These are phyloP conservation scores for Lepus timidus DNA, from an alignment of 2,113 vertebrate species.

Conservation along the genomic window DNA sequence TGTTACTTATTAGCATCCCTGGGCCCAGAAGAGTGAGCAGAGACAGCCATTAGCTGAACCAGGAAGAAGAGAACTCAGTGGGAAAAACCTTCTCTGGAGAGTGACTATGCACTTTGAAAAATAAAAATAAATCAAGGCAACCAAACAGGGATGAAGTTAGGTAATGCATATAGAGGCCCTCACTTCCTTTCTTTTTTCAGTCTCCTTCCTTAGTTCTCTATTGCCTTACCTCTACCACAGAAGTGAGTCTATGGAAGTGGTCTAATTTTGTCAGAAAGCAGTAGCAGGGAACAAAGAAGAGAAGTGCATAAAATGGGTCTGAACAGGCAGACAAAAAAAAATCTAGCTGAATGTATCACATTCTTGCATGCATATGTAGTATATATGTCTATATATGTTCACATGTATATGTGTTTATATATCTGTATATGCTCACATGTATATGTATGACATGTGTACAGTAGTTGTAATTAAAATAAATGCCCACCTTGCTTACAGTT, in stretches of 20 bases:
- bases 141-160: neutral
- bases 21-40: neutral
- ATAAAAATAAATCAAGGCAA: neutral
- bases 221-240: neutral
- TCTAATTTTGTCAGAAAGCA: neutral
- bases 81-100: neutral
- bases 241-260: neutral
- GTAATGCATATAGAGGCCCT: neutral
- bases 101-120: neutral
- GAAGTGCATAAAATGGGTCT: neutral
- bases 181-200: neutral
- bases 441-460: neutral
- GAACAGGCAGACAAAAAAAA: neutral
- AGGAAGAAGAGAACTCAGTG: neutral
- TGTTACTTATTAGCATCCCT: neutral
- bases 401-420: neutral
- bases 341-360: neutral
- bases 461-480: slow-evolving; percentile 19
- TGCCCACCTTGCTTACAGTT: neutral
- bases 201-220: neutral
- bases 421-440: neutral
- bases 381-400: neutral
- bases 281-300: neutral
- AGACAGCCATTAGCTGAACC: neutral
- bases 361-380: neutral